Base-by-base conservation (phyloP, 2,797 vertebrate genomes). In the Telmatherina bonti region DNA sequence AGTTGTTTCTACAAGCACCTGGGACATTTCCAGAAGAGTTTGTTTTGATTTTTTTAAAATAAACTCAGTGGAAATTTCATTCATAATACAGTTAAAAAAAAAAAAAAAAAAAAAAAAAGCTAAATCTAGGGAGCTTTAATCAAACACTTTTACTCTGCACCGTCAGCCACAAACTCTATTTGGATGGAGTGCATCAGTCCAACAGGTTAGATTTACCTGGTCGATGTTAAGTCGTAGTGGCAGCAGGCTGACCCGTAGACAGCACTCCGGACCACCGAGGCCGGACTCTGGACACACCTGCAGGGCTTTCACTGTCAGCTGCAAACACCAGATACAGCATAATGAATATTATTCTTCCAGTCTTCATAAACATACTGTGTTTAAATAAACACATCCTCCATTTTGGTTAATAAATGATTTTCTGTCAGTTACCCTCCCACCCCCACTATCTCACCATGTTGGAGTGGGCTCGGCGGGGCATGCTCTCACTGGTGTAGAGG, bases 291-390 rank as follows among this genome's bases (percentile, higher is more conserved):
- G 96, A 82, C 94, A 94, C 62, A 98, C 92, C n/a, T 97, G 96
- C 64, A 98, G 93, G 0, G 96, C 97, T 78, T 98, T 98, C 80
- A 98, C 93, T 29, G 96, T 96, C 79, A 98, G 91, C 97, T 97
- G 71, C 31, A 81, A 77, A 38, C 78, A 43, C 60, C 26, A 85
- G 45, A 80, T n/a, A 65, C 51, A 27, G 13, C 52, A 24, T 63
- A 2, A 62, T 70, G 9, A 51, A 8, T 10, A 16, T 26, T 16
- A 43, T 43, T 43, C 5, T 43, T 43, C 16, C 9, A 22, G 5
- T 4, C 33, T 15, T 6, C 13, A 12, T 35, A n/a, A 62, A 51
- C 47, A 35, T 7, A 1, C 18, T 10, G 54, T 7, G 27, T n/a
- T 27, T 0, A 30, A 18, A 30, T 8, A 7, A 36, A 5, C 8